Evolutionary conservation across 2,888 invertebrate genomes (phyloP).

Genomic region (Chalcosyrphus nemorum): DNA sequence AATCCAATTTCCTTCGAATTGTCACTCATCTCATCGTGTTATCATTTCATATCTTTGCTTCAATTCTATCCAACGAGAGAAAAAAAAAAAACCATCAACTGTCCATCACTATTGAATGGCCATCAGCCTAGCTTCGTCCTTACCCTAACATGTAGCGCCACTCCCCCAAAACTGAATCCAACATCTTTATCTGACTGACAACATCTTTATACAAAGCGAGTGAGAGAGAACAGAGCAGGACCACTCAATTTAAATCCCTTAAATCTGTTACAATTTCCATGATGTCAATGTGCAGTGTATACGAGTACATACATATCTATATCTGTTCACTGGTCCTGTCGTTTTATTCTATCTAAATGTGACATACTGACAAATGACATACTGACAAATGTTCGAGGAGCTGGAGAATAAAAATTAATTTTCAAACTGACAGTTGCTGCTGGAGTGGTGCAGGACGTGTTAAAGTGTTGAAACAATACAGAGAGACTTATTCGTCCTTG

Average conservation of each 20-base stretch:
- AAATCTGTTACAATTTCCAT: slow-evolving; percentile 45
- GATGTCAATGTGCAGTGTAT: slow-evolving; percentile 17
- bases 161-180: slow-evolving; percentile 5
- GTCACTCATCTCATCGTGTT: slow-evolving; percentile 34
- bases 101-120: slow-evolving; percentile 34
- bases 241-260: slow-evolving; percentile 44
- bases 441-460: slow-evolving; percentile 21
- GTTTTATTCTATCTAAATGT: neutral
- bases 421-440: slow-evolving; percentile 36
- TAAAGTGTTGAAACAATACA: slow-evolving; percentile 39
- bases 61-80: slow-evolving; percentile 1
- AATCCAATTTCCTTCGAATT: slow-evolving; percentile 44
- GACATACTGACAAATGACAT: slow-evolving; percentile 42
- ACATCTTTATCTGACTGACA: slow-evolving; percentile 19
- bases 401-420: slow-evolving; percentile 8
- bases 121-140: neutral
- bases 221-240: neutral
- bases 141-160: neutral
- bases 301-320: no score
- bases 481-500: slow-evolving; percentile 9
- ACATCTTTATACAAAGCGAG: neutral
- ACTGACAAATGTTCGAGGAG: neutral
- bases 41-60: slow-evolving; percentile 34
- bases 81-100: no score
- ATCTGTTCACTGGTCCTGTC: neutral